Conservation (phyloP, 92 coral and sea anemone genomes). For the Parazoanthus atlanticus region DNA sequence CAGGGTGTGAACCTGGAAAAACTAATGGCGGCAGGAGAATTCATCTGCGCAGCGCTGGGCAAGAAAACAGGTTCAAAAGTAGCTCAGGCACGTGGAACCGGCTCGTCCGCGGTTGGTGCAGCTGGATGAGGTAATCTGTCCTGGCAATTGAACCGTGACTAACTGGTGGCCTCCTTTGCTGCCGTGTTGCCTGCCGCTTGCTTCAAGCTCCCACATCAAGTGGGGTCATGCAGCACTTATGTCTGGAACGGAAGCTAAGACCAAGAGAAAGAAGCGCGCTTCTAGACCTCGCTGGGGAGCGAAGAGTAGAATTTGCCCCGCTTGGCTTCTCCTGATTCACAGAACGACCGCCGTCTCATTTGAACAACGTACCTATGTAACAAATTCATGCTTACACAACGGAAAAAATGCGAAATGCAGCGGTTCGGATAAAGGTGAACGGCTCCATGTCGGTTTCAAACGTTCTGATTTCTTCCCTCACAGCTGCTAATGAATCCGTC, state of each 20-base stretch:
- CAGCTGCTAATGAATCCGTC: neutral
- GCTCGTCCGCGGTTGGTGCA: neutral
- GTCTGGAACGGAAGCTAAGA: neutral
- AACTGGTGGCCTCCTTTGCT: neutral
- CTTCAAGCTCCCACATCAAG: neutral
- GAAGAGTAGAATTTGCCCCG: neutral
- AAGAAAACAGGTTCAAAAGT: conserved; percentile 87
- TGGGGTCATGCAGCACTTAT: neutral
- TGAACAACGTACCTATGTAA: neutral
- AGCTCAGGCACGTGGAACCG: conserved; percentile 64
- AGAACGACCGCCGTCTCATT: neutral
- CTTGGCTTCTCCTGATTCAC: neutral
- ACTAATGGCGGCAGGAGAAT: conserved; percentile 85
- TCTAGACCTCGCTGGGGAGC: neutral
- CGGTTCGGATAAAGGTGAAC: neutral
- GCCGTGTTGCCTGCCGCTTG: neutral
- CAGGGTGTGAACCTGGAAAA: conserved; percentile 85
- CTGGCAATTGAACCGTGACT: neutral
- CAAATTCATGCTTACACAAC: neutral
- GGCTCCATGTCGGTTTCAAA: no score
- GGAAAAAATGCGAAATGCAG: neutral
- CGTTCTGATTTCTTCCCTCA: neutral
- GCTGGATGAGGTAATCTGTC: neutral
- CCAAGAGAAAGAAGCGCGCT: neutral
- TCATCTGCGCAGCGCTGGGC: conserved; percentile 72